phyloP scores from a whole-genome alignment of 1,140 invertebrate species.

The Liolophura sinensis region DNA sequence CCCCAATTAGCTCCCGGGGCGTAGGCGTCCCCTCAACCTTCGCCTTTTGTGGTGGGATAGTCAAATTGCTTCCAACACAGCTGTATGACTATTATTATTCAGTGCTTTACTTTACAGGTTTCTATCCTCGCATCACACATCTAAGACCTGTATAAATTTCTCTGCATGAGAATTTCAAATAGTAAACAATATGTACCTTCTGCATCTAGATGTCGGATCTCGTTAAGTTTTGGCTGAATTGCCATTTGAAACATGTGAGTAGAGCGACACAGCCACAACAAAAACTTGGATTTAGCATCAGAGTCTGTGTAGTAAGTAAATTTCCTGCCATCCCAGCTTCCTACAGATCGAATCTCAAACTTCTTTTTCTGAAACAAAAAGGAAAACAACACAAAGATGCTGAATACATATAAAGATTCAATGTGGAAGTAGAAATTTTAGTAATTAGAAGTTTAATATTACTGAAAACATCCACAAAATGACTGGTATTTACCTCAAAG shows the following conservation, averaged over 20 bases:
- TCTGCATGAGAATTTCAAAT: too few relatives aligned
- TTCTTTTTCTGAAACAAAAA: conserved; percentile 78
- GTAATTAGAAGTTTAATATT: conserved; percentile 5
- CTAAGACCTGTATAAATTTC: too few relatives aligned
- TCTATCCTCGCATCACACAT: too few relatives aligned
- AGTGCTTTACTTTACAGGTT: too few relatives aligned
- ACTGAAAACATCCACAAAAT: conserved; percentile 33
- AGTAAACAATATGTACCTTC: conserved; percentile 63
- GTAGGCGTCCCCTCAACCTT: too few relatives aligned
- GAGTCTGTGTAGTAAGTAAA: conserved; percentile 86
- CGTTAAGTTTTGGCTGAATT: conserved; percentile 79
- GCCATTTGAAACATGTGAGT: conserved; percentile 95
- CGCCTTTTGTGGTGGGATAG: too few relatives aligned
- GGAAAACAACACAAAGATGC: too few relatives aligned
- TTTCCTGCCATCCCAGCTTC: conserved; percentile 68
- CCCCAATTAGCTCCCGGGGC: too few relatives aligned
- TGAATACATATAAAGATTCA: background rate
- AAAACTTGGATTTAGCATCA: conserved; percentile 89
- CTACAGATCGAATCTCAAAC: conserved; percentile 89
- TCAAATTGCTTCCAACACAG: too few relatives aligned
- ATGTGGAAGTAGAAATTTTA: too few relatives aligned
- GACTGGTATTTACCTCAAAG: conserved; percentile 87
- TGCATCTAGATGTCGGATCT: conserved; percentile 75
- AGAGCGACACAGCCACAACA: conserved; percentile 84
- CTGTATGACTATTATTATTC: too few relatives aligned